Evolutionary conservation across 2,113 vertebrate species (phyloP), one percentile per base, ranked within the genome.

Genomic region (Lagopus leucura): DNA sequence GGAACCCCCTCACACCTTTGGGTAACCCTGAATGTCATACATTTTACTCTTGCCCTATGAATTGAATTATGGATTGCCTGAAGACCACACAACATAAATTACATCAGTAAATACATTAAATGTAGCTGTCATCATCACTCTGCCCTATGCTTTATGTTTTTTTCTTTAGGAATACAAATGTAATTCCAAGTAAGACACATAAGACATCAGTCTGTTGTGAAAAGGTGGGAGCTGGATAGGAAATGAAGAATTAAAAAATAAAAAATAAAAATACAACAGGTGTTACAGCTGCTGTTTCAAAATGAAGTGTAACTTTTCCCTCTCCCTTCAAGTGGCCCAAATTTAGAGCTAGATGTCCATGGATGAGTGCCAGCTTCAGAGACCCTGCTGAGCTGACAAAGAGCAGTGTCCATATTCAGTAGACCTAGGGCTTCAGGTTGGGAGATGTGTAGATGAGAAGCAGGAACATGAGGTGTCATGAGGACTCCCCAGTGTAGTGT

Each of bases 401-500:
- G 60, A 43, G 15, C 40, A 54, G 45, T 40, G 30, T 8, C 11
- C 57, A 34, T 80, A 11, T 79, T 69, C 8, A 25, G 27, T 45
- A 72, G 57, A 32, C 8, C 6, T 45, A 13, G 32, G 16, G 25
- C 22, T 79, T 55, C 38, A 28, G 21, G 21, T 11, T 77, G 40
- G 60, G 43, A 79, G 20, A 63, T 22, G 8, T 70, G 45, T 24
- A 83, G 18, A 14, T 87, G 65, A 86, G 64, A 48, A 54, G 27
- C 0, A 4, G 43, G 20, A 69, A 25, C 55, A 43, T 87, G 75
- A 5, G 34, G 34, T 85, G 22, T 45, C 9, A 0, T 5, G 5
- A 36, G 8, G 5, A 52, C 18, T 89, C 0, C 0, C 4, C 21
- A 28, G 28, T 65, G 2, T 4, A 57, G 43, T 47, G 14, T 22